Percentiles rank a stretch among this genome's conserved stretches.
Conservation (phyloP, 2,888 invertebrate genomes). For the Quadriops clusia region DNA sequence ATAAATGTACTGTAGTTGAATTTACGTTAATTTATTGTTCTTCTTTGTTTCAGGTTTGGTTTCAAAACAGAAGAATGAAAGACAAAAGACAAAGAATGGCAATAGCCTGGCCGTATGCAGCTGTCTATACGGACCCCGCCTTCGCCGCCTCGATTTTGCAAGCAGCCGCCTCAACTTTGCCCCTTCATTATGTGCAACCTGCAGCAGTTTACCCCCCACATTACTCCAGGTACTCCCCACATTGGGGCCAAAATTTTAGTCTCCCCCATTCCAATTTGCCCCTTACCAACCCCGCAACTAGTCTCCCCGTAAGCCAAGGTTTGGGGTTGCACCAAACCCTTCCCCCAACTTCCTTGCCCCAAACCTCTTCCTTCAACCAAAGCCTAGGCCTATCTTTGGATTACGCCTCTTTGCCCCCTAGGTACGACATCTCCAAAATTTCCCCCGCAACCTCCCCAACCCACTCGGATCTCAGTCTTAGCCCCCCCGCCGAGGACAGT, state of each 20-base stretch:
- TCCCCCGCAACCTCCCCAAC: conserved; percentile 30
- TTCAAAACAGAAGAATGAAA: conserved; percentile 93
- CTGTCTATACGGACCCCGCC: conserved; percentile 87
- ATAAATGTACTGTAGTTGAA: conserved; percentile 1
- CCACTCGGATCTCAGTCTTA: conserved; percentile 33
- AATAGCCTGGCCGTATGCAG: conserved; percentile 89
- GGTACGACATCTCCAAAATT: too few species aligned
- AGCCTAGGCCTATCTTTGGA: conserved; percentile 25
- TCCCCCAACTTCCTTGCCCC: conserved; percentile 29
- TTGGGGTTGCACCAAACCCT: conserved; percentile 23
- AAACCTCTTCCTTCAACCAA: conserved; percentile 27
- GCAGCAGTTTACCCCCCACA: conserved; percentile 44
- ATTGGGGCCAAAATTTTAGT: conserved; percentile 39
- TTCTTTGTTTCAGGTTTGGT: conserved; percentile 72
- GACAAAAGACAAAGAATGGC: conserved; percentile 93
- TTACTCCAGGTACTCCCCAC: conserved; percentile 44
- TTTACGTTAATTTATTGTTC: conserved; percentile 7
- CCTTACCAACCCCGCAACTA: conserved; percentile 27
- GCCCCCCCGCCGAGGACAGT: conserved; percentile 31
- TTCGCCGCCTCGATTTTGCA: conserved; percentile 87
- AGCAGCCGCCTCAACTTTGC: conserved; percentile 62
- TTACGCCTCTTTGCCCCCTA: conserved; percentile 26
- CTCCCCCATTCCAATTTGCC: conserved; percentile 40
- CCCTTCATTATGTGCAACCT: conserved; percentile 45
- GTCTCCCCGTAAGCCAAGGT: too few species aligned